Evolutionary conservation across 2,113 vertebrate genomes (phyloP), one percentile per base, ranked within the genome.

Genomic region (Anguilla rostrata): DNA sequence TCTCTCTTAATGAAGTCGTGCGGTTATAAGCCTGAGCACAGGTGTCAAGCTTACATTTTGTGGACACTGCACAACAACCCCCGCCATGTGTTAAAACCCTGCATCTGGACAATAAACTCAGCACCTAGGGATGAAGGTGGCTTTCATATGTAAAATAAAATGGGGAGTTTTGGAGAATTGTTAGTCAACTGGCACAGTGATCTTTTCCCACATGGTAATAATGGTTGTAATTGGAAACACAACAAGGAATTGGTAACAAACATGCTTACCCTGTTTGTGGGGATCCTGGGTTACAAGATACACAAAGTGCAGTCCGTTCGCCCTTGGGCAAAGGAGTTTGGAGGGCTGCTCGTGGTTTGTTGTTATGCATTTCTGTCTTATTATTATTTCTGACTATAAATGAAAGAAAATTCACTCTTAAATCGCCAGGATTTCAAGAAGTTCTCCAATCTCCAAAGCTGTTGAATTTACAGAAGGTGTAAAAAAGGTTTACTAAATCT

Each of bases 21-120:
- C 12, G 71, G 71, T 75, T 75, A 75, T 34, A 34, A 6, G 26
- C 1, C 3, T 71, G 63, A 71, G 26, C 71, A 34, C 71, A 75
- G 71, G 71, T 75, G 71, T 34, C 26, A 5, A 8, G 71, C 71
- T 34, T 34, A 34, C 26, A 71, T 26, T n/a, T 71, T 15, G 63
- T 71, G 63, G 63, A 71, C 63, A 71, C 63, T 20, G 26, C 56
- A 71, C 63, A 60, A 60, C 56, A 8, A 8, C 56, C 56, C 56
- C 49, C 57, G 6, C 18, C 63, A 16, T 7, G 60, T 63, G 60
- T 63, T 63, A 34, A 71, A 71, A 6, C 63, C 26, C 71, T n/a
- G n/a, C 71, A 75, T 75, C 71, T 75, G 71, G 71, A 75, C n/a
- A 75, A 75, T 75, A 75, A 75, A 75, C 11, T 71, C 71, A 75